Evolutionary conservation across 2,113 vertebrate species (phyloP), one percentile per base, ranked within the genome.

Genomic region (Parus major): DNA sequence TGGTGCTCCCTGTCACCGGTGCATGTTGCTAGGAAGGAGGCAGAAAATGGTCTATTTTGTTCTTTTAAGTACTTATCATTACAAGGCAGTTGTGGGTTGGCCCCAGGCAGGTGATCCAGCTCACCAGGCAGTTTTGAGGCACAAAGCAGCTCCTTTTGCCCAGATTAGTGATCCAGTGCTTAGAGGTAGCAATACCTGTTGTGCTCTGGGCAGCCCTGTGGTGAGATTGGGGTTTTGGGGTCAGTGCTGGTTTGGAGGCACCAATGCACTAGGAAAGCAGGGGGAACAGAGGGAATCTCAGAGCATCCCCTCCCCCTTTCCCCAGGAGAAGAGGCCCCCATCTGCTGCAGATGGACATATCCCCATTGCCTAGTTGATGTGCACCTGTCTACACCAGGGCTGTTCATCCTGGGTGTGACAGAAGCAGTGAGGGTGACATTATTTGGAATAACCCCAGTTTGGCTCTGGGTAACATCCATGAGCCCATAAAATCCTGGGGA

Each of bases 1-100:
- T 3, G 0, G 33, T 1, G 4, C 59, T 83, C 0, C 0, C 85
- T 12, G 6, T 50, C 55, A 42, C n/a, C 0, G 0, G 47, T 64
- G 78, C 49, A 41, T 1, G 5, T 59, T 56, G 70, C 56, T 63
- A 79, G 63, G 78, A 80, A 73, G 31, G 85, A 15, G 2, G 56
- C 47, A 80, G 59, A 60, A 86, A 90, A 81, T 28, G 20, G 12
- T 63, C 60, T 60, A 1, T 44, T 88, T 66, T 83, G 64, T 82
- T 73, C 56, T 85, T 39, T 72, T 79, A 57, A 20, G 63, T 55
- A 17, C 3, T 0, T 33, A 3, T 81, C 42, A 5, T 75, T 88
- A 39, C 53, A 56, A 22, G n/a, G 65, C 56, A 53, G 55, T 27
- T 0, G 0, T 47, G 35, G 83, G n/a, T 29, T 36, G 42, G 80